Evolutionary conservation across 2,113 vertebrate genomes (phyloP), one percentile per base, ranked within the genome.

Genomic region (Fregetta grallaria): DNA sequence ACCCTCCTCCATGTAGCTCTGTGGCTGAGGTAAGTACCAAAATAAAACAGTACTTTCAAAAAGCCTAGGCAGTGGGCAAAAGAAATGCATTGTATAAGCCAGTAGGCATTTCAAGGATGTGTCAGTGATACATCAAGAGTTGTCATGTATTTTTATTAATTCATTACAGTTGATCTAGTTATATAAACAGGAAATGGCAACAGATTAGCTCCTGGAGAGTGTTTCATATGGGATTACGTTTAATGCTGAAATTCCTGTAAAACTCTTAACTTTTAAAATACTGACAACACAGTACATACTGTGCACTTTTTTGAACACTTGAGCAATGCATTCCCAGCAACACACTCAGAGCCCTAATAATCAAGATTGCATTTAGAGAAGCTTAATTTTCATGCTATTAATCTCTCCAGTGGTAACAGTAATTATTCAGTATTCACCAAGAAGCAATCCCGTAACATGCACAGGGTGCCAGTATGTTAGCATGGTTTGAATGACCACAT

Each of bases 341-440:
- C 80, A 74, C 36, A 38, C 94, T 84, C 72, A 63, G 93, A 95
- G 45, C 18, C 30, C n/a, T 92, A 92, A 92, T 90, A 93, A 96
- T 95, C 94, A 96, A 89, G 90, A 96, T 67, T 91, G 83, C 34
- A 15, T 88, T 96, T 91, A 94, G 53, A 95, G 80, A 82, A 94
- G 91, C 88, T 97, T 96, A 95, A 95, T 95, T 97, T 95, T 94
- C 67, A 66, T 89, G 83, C 92, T 72, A 95, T 97, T 96, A 93
- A 96, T 95, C 95, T 95, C 94, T 72, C 89, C 92, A 77, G 93
- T 83, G 92, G 93, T 68, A 89, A 84, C 77, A 91, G 88, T 92
- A 96, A 95, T 96, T 91, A 96, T 96, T 92, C 86, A 65, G 65
- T 82, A 75, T 83, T 87, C 79, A 89, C 74, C 89, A 92, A 92